Evolutionary conservation across 2,888 invertebrate genomes (phyloP).

Genomic region (Eristalis arbustorum): DNA sequence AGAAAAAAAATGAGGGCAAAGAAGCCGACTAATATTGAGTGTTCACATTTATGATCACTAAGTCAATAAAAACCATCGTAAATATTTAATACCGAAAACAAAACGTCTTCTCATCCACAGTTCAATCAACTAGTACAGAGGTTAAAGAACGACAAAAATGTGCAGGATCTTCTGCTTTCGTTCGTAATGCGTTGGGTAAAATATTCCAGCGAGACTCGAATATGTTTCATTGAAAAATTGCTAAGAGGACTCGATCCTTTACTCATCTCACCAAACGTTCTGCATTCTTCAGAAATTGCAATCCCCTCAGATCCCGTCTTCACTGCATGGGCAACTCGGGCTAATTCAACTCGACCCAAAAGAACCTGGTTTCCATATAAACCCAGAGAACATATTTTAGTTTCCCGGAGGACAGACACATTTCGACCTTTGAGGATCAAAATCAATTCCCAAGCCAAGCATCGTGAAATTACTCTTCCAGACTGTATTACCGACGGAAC

Average conservation of each 20-base stretch:
- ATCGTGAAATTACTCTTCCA: constrained; percentile 20
- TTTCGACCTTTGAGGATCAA: constrained; percentile 31
- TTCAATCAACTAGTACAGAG: constrained; percentile 25
- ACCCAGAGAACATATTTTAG: constrained; percentile 29
- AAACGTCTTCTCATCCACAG: constrained; percentile 12
- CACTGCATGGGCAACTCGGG: constrained; percentile 23
- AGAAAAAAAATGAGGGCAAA: no score
- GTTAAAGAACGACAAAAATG: constrained; percentile 1
- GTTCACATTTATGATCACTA: no score
- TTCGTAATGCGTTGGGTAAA: constrained; percentile 59
- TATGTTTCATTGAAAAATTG: constrained; percentile 38
- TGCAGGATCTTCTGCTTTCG: constrained; percentile 32
- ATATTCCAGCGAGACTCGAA: constrained; percentile 36
- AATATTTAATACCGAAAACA: no score
- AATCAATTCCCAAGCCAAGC: constrained; percentile 14
- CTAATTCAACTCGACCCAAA: not conserved
- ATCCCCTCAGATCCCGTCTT: not conserved
- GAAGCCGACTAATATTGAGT: no score
- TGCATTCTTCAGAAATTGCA: constrained; percentile 20
- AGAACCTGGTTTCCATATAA: not conserved
- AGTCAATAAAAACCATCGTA: no score
- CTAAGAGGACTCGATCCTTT: constrained; percentile 29
- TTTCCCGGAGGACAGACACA: constrained; percentile 38
- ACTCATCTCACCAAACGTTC: constrained; percentile 46
- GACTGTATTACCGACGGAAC: constrained; percentile 29